Conservation (phyloP, 1,140 invertebrate genomes). For the Atta texana region DNA sequence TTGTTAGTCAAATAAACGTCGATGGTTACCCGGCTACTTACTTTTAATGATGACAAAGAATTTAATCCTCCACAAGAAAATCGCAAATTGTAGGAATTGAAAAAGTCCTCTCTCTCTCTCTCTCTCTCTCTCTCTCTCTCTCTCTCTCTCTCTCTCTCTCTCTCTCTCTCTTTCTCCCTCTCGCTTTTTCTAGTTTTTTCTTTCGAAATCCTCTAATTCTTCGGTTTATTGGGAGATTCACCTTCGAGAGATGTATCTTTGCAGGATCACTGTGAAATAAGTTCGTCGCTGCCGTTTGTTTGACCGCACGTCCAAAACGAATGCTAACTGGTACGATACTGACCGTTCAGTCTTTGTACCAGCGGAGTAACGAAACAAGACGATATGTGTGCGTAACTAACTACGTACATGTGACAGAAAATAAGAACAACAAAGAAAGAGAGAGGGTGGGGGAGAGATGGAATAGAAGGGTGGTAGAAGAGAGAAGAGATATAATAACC, state of each 20-base stretch:
- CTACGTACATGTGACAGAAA: slow-evolving; percentile 42
- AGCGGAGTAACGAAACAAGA: slow-evolving; percentile 47
- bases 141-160: not conserved
- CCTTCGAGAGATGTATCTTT: not conserved
- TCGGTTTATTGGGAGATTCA: slow-evolving; percentile 18
- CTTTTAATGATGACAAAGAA: slow-evolving; percentile 3
- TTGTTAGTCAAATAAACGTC: not conserved
- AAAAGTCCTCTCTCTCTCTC: no score
- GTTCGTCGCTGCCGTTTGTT: slow-evolving; percentile 17
- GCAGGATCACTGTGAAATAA: slow-evolving; percentile 5
- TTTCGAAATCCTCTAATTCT: not conserved
- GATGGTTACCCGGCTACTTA: slow-evolving; percentile 6
- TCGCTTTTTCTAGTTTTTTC: not conserved
- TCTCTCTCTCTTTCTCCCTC: not conserved
- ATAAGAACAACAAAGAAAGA: slow-evolving; percentile 1
- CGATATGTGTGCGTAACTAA: slow-evolving; percentile 12
- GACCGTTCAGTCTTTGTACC: slow-evolving; percentile 57
- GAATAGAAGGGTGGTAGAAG: not conserved
- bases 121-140: no score
- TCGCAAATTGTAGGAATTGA: not conserved
- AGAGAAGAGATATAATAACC: slow-evolving; percentile 14
- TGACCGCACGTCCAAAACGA: slow-evolving; percentile 58
- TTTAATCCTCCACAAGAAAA: slow-evolving; percentile 4
- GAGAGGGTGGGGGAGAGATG: not conserved
- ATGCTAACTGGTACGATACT: slow-evolving; percentile 69